These are phyloP conservation scores for Callopanchax toddi DNA, from an alignment of 2,113 vertebrate genomes.

Conservation along the genomic window DNA sequence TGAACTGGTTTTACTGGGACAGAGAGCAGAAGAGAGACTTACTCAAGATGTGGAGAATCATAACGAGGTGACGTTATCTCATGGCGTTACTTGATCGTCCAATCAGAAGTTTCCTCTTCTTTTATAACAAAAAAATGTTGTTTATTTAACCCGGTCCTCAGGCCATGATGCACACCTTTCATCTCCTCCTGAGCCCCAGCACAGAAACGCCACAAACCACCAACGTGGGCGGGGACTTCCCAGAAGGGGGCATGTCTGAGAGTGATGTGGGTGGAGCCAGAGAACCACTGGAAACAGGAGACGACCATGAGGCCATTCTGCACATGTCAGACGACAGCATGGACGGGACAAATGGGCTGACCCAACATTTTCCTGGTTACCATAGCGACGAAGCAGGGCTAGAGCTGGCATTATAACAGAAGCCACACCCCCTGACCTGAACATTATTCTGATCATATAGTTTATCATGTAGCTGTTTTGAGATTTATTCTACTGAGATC, in stretches of 20 bases:
- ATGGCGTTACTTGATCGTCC: neutral
- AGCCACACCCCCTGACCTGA: neutral
- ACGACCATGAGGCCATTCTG: neutral
- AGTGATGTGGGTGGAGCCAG: neutral
- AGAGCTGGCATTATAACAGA: constrained; percentile 6
- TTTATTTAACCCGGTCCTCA: neutral
- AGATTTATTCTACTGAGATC: too few relatives aligned
- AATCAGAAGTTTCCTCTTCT: neutral
- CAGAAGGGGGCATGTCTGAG: neutral
- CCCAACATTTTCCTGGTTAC: neutral
- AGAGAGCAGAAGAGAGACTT: neutral
- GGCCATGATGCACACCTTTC: neutral
- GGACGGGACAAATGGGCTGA: neutral
- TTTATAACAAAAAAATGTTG: fast-evolving
- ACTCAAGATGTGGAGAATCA: neutral
- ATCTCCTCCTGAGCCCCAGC: neutral
- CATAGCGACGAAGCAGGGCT: constrained; percentile 18
- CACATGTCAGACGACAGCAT: constrained; percentile 1
- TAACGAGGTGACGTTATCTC: constrained; percentile 20
- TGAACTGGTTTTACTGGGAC: constrained; percentile 22
- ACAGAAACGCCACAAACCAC: fast-evolving
- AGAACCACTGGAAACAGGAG: too few relatives aligned
- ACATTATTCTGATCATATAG: neutral
- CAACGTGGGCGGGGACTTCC: neutral
- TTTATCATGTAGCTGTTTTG: neutral